Evolutionary conservation across 2,113 vertebrate genomes (phyloP).

Genomic region (Coptodon bakossiorum): DNA sequence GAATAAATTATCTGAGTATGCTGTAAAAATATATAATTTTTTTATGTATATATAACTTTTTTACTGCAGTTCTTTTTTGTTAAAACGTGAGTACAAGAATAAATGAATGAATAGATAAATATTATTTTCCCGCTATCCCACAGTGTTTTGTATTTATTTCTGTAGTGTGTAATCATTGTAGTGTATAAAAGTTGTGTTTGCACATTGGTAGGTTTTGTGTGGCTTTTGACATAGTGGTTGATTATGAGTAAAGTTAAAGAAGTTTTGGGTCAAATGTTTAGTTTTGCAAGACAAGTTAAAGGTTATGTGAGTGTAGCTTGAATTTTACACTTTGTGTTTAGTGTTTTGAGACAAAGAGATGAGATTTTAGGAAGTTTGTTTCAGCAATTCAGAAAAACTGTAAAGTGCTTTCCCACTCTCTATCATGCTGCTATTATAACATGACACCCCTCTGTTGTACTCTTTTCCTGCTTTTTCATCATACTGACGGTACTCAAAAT

Average conservation of each 20-base stretch:
- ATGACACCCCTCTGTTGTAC: neutral
- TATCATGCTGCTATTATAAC: neutral
- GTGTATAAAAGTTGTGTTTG: neutral
- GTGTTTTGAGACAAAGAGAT: neutral
- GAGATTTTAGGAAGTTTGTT: neutral
- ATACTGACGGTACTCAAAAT: neutral
- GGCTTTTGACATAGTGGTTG: neutral
- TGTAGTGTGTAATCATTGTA: neutral
- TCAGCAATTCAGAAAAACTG: neutral
- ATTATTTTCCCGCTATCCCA: neutral
- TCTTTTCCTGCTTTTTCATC: neutral
- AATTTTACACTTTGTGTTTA: neutral
- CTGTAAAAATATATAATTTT: neutral
- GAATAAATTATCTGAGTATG: fast-evolving
- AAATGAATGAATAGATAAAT: too few relatives aligned
- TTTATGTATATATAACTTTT: neutral
- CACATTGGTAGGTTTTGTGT: neutral
- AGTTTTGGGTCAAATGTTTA: neutral
- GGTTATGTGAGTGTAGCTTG: neutral
- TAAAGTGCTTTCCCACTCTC: neutral
- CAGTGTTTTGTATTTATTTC: neutral
- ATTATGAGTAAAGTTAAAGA: neutral
- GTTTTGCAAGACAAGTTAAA: neutral
- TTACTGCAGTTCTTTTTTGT: too few relatives aligned
- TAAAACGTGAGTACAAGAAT: too few relatives aligned